phyloP scores from a whole-genome alignment of 2,797 vertebrate genomes.

The Salarias fasciatus region DNA sequence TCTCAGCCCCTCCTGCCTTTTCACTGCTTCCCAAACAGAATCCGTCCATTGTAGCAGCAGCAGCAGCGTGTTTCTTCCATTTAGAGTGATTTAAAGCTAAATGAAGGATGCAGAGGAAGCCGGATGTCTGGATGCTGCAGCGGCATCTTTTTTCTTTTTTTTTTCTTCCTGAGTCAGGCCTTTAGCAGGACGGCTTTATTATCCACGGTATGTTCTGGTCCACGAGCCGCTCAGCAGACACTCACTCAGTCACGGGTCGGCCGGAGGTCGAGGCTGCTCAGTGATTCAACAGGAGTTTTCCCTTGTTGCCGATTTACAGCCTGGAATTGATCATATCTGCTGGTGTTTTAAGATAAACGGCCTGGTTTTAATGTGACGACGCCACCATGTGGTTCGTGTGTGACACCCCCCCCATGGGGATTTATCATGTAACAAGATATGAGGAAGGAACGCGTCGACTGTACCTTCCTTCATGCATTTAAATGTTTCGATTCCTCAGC shows the following conservation, averaged over 20 bases:
- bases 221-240: conserved; percentile 43
- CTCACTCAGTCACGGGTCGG: conserved; percentile 41
- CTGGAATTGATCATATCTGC: not conserved
- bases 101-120: conserved; percentile 53
- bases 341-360: conserved; percentile 24
- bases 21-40: too few relatives aligned
- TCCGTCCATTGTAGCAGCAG: too few relatives aligned
- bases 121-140: conserved; percentile 41
- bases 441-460: not conserved
- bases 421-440: conserved; percentile 14
- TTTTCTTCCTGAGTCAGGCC: conserved; percentile 54
- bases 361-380: conserved; percentile 12
- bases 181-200: conserved; percentile 37
- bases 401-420: conserved; percentile 6
- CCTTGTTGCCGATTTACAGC: too few relatives aligned
- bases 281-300: conserved; percentile 36
- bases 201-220: conserved; percentile 49
- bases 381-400: not conserved
- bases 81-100: conserved; percentile 54
- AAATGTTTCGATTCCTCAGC: conserved; percentile 27
- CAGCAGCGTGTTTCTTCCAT: conserved; percentile 14
- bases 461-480: conserved; percentile 11
- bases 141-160: conserved; percentile 56
- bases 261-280: conserved; percentile 24
- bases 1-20: too few relatives aligned